Percentiles rank a stretch among this genome's conserved stretches.
phyloP scores from a whole-genome alignment of 2,888 invertebrate species.

The Epistrophella euchroma region DNA sequence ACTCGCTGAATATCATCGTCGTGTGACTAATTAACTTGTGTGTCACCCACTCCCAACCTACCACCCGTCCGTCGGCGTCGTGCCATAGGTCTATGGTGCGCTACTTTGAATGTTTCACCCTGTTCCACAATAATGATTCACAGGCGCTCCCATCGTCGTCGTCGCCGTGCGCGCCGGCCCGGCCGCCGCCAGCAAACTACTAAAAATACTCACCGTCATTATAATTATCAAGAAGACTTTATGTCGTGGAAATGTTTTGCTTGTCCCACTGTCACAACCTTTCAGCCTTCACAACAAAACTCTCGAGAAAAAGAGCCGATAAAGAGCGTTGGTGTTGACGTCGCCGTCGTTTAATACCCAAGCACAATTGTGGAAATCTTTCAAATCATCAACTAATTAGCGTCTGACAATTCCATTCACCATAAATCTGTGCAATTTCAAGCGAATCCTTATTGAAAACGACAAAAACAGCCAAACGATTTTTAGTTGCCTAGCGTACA shows the following conservation, averaged over 20 bases:
- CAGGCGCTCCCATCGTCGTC: slow-evolving; percentile 7
- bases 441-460: slow-evolving; percentile 55
- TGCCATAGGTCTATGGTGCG: background rate
- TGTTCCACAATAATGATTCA: slow-evolving; percentile 50
- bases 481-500: slow-evolving; percentile 1
- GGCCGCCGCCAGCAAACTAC: slow-evolving; percentile 29
- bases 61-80: too few relatives aligned
- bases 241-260: slow-evolving; percentile 14
- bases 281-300: slow-evolving; percentile 3
- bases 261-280: slow-evolving; percentile 7
- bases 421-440: slow-evolving; percentile 54
- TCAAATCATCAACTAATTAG: slow-evolving; percentile 74
- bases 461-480: slow-evolving; percentile 25
- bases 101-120: slow-evolving; percentile 32
- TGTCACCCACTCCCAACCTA: slow-evolving; percentile 49
- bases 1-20: slow-evolving; percentile 68
- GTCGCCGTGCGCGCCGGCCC: background rate
- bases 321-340: slow-evolving; percentile 6
- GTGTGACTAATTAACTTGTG: slow-evolving; percentile 75
- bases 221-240: slow-evolving; percentile 18
- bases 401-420: slow-evolving; percentile 71
- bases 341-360: background rate
- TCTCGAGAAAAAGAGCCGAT: slow-evolving; percentile 19
- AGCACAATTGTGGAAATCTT: slow-evolving; percentile 54
- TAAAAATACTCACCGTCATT: slow-evolving; percentile 60